Evolutionary conservation across 1,140 invertebrate species (phyloP).

Genomic region (Globodera rostochiensis): DNA sequence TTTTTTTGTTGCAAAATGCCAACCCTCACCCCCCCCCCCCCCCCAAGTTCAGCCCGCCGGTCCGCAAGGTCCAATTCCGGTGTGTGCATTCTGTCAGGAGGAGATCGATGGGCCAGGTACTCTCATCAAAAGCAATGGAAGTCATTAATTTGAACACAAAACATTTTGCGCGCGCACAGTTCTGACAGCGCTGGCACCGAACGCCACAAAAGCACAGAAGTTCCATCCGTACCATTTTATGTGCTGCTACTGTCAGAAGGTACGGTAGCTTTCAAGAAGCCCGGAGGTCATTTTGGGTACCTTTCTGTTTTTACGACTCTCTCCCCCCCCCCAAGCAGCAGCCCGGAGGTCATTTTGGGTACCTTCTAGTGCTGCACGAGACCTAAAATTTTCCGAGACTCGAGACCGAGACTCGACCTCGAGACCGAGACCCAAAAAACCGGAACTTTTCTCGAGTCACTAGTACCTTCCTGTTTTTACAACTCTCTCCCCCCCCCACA

Average conservation of each 20-base stretch:
- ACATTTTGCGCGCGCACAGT: background rate
- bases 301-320: background rate
- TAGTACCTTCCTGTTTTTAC: too few species aligned
- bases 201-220: constrained; percentile 61
- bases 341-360: too few species aligned
- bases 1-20: background rate
- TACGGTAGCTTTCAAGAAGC: background rate
- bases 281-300: too few species aligned
- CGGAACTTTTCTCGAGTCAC: too few species aligned
- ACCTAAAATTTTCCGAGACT: too few species aligned
- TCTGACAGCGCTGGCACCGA: constrained; percentile 62
- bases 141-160: too few species aligned
- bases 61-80: constrained; percentile 42
- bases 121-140: too few species aligned
- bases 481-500: background rate
- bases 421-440: too few species aligned
- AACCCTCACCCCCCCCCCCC: too few species aligned
- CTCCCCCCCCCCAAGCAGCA: background rate
- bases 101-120: constrained; percentile 59
- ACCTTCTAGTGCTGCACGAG: too few species aligned
- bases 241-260: constrained; percentile 65
- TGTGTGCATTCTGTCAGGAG: constrained; percentile 63
- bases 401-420: too few species aligned
- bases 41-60: constrained; percentile 44
- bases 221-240: constrained; percentile 64